phyloP scores from a whole-genome alignment of 2,113 vertebrate genomes.

The Eurypyga helias region DNA sequence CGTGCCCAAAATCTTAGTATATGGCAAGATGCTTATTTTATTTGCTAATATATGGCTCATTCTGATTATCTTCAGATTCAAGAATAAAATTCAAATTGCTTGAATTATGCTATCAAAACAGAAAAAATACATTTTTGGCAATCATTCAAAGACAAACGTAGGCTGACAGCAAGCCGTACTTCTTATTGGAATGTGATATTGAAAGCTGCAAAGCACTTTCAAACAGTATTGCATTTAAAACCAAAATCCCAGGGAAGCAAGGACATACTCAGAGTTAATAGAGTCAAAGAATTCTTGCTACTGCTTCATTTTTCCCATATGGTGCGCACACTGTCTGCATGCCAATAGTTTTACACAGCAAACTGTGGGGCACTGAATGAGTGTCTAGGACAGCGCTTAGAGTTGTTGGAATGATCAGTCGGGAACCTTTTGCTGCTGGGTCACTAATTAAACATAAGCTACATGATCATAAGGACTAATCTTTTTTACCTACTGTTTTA shows the following conservation, averaged over 20 bases:
- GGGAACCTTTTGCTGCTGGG: background rate
- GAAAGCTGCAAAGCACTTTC: background rate
- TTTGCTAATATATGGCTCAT: background rate
- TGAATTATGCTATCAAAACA: background rate
- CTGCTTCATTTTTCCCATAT: background rate
- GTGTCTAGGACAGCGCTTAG: background rate
- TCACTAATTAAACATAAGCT: background rate
- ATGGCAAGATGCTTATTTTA: background rate
- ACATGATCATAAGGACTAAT: background rate
- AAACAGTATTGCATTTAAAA: background rate
- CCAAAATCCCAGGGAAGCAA: background rate
- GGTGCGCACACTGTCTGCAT: background rate
- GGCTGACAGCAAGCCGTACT: background rate
- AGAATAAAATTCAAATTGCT: background rate
- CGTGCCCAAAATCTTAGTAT: background rate
- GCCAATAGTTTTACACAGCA: background rate
- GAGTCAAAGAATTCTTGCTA: conserved; percentile 2
- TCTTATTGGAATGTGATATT: background rate
- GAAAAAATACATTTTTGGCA: background rate
- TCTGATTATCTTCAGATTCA: background rate
- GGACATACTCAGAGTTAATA: conserved; percentile 19
- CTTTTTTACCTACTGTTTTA: background rate
- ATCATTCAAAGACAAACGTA: background rate
- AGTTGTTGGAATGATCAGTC: background rate
- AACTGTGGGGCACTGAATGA: background rate